Evolutionary conservation across 2,888 invertebrate genomes (phyloP).

Genomic region (Xestoiulus laeticollis): DNA sequence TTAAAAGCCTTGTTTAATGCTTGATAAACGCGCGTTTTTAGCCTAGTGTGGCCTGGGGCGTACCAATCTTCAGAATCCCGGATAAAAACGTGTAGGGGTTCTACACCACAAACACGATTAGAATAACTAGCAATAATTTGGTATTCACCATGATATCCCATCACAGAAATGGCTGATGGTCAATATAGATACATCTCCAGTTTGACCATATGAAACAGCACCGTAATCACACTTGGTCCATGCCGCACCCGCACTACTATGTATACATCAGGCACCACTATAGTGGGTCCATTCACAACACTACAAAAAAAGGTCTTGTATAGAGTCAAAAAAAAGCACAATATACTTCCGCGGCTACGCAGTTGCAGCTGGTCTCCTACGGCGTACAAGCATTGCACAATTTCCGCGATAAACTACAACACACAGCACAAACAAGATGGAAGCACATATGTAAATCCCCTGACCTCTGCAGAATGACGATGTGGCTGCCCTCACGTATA

Average conservation of each 20-base stretch:
- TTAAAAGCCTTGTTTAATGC: no score
- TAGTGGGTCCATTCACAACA: neutral
- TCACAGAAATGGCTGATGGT: no score
- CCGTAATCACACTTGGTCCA: neutral
- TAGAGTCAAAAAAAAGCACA: neutral
- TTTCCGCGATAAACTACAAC: neutral
- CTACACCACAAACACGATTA: no score
- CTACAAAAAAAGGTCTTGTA: no score
- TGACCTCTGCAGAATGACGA: neutral
- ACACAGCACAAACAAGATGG: neutral
- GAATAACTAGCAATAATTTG: no score
- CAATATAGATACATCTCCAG: no score
- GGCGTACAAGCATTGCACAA: neutral
- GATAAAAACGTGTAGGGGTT: no score
- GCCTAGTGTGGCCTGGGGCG: no score
- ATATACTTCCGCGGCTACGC: neutral
- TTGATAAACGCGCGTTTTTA: no score
- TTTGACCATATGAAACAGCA: no score
- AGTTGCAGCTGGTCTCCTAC: neutral
- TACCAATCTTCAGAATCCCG: no score
- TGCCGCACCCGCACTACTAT: neutral
- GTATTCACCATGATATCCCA: no score
- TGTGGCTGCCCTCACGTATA: neutral
- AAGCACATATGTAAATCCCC: neutral
- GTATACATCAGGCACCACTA: neutral